Percentiles rank a stretch among this genome's conserved stretches.
Conservation (phyloP, 1,140 invertebrate species). For the Drosophila navojoa region DNA sequence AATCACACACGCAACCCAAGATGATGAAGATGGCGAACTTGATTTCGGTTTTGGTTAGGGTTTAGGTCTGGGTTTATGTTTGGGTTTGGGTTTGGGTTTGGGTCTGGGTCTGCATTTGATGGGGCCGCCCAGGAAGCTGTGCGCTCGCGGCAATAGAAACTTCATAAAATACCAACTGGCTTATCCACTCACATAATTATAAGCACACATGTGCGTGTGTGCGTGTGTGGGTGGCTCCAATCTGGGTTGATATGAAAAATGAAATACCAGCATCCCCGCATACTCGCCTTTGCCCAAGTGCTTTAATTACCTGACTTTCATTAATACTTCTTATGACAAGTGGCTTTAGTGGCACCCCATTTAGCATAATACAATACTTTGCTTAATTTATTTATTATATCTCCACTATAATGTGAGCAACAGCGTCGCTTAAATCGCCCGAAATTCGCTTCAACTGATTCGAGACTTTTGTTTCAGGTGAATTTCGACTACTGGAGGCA, state of each 20-base stretch:
- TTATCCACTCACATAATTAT: conserved; percentile 41
- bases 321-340: conserved; percentile 11
- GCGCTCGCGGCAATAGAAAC: conserved; percentile 12
- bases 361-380: neutral
- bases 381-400: too few relatives aligned
- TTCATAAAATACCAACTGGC: conserved; percentile 24
- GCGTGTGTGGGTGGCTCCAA: conserved; percentile 3
- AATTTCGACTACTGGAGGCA: too few relatives aligned
- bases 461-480: too few relatives aligned
- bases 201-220: conserved; percentile 5
- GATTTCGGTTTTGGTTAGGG: neutral
- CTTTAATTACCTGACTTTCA: neutral
- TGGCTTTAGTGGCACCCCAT: neutral
- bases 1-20: conserved; percentile 51
- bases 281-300: neutral
- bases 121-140: conserved; percentile 24
- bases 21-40: conserved; percentile 1
- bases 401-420: too few relatives aligned
- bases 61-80: neutral
- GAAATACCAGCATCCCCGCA: conserved; percentile 8
- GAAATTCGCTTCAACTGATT: too few relatives aligned
- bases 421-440: too few relatives aligned
- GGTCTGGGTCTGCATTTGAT: neutral
- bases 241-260: conserved; percentile 9
- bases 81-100: neutral